Conservation (phyloP, 2,113 vertebrate species). For the Seriola quinqueradiata region DNA sequence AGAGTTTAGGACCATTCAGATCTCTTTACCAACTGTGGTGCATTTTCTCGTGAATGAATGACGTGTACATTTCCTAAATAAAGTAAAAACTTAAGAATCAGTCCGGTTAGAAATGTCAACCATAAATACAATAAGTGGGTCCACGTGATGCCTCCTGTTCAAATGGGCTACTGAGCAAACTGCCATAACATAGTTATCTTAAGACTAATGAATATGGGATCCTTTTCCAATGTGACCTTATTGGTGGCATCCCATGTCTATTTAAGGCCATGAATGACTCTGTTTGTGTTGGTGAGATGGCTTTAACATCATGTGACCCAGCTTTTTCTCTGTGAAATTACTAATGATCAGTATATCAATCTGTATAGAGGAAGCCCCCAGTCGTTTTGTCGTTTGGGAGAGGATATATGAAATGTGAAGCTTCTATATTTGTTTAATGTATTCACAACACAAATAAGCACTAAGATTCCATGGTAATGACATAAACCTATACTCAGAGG, state of each 20-base stretch:
- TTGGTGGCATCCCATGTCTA: conserved; percentile 46
- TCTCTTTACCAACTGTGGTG: background rate
- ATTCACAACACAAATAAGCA: background rate
- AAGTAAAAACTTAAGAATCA: background rate
- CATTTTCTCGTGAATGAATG: background rate
- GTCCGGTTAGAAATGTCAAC: background rate
- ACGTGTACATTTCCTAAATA: background rate
- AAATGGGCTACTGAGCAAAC: background rate
- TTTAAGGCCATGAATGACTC: conserved; percentile 51
- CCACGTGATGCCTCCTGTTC: background rate
- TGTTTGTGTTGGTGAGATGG: conserved; percentile 32
- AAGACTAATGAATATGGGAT: conserved; percentile 29
- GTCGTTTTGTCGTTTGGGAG: background rate
- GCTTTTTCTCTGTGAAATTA: conserved; percentile 1
- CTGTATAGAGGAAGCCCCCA: background rate
- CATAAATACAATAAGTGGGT: background rate
- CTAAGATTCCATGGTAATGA: background rate
- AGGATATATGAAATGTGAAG: background rate
- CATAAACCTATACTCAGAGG: background rate
- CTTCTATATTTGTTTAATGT: background rate
- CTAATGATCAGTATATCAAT: background rate
- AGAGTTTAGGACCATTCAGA: background rate
- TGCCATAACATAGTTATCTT: conserved; percentile 10
- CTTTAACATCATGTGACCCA: background rate
- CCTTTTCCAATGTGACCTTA: conserved; percentile 49